Conservation (phyloP, 1,140 invertebrate genomes). For the Drosophila chauvacae region DNA sequence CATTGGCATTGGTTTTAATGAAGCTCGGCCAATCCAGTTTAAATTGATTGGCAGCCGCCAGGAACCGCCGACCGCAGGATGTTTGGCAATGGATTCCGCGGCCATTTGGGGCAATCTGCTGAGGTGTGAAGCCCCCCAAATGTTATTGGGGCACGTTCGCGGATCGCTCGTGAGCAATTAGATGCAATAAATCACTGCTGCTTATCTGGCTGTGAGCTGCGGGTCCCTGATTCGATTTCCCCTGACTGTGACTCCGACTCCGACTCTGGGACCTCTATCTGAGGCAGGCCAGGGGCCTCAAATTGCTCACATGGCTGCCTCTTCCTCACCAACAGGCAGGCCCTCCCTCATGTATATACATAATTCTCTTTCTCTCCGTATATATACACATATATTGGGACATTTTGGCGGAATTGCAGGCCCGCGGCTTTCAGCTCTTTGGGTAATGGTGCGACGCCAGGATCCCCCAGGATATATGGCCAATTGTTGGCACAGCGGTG, state of each 20-base stretch:
- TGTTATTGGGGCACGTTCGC: constrained; percentile 74
- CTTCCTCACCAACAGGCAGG: neutral
- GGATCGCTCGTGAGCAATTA: constrained; percentile 68
- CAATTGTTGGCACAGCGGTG: constrained; percentile 39
- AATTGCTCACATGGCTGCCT: constrained; percentile 43
- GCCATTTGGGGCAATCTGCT: constrained; percentile 49
- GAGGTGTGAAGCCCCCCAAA: constrained; percentile 68
- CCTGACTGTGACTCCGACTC: neutral
- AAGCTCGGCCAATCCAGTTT: constrained; percentile 49
- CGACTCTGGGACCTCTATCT: neutral
- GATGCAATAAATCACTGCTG: constrained; percentile 72
- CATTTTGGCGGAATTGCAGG: constrained; percentile 39
- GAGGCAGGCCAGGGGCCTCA: constrained; percentile 13
- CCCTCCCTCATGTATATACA: neutral
- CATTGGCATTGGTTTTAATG: constrained; percentile 68
- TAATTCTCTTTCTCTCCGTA: neutral
- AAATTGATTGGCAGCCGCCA: constrained; percentile 65
- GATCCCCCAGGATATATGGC: constrained; percentile 38
- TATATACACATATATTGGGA: constrained; percentile 4
- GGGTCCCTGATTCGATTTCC: constrained; percentile 40
- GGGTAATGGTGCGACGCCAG: constrained; percentile 31
- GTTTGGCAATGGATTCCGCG: constrained; percentile 31
- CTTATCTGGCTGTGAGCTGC: constrained; percentile 57
- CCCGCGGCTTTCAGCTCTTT: constrained; percentile 28
- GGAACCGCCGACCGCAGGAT: constrained; percentile 43